Base-by-base conservation (phyloP, 2,113 vertebrate species). In the Eublepharis macularius region DNA sequence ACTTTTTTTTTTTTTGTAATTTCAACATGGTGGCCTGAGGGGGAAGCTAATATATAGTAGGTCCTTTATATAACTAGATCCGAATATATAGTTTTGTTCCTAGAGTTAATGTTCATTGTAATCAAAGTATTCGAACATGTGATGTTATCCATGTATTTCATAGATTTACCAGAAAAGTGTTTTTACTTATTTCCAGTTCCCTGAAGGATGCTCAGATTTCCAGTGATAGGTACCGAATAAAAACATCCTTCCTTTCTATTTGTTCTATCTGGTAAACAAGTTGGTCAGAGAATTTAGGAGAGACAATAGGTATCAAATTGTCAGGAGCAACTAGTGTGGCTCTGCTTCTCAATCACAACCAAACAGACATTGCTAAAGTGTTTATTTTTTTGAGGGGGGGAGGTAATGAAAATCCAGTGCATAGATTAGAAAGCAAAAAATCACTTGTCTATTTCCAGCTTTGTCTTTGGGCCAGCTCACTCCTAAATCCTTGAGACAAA, bases 61-160 rank as follows among this genome's bases (percentile, higher is more conserved):
- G 1, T 0, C 0, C 1, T 9, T 6, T 60, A 32, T 54, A 76
- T 21, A 21, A 57, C 54, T 57, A 60, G 76, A 57, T 32, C 39
- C 21, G 39, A 78, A 60, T 29, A 39, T 54, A 60, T 60, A 36
- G 45, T 86, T 60, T 73, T 0, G 39, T 85, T 73, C 45, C 66
- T 51, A 32, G 2, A 72, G 36, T 7, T 21, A 72, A 54, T 54
- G 16, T 54, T 17, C 51, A 17, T 54, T 19, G 17, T 54, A 19
- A 54, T 54, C 51, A 54, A 3, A 19, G 16, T 19, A 54, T 54
- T 54, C 16, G 14, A 17, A 54, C 19, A 54, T 19, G 51, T 19
- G 51, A 54, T 54, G 17, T 54, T 54, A 54, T 54, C 19, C 17
- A 54, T 54, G 2, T 19, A 54, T 54, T 54, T 14, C 14, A 54